These are phyloP conservation scores for Cyclopterus lumpus DNA, from an alignment of 2,797 vertebrate species.

Conservation along the genomic window DNA sequence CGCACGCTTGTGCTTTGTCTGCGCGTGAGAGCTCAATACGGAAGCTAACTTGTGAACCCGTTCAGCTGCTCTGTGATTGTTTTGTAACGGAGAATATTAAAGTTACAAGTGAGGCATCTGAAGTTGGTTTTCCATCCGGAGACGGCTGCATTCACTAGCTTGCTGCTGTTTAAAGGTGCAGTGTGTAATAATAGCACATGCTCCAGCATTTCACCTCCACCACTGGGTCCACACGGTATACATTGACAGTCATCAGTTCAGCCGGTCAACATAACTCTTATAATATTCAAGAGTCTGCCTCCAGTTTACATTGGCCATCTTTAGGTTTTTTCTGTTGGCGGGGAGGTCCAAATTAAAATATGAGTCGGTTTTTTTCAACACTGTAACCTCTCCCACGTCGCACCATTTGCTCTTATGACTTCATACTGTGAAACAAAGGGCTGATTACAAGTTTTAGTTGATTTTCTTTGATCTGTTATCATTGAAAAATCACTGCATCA, in stretches of 20 bases:
- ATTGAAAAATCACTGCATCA: conserved; percentile 11
- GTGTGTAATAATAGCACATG: neutral
- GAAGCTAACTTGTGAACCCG: neutral
- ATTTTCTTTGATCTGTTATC: conserved; percentile 23
- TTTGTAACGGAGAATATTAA: neutral
- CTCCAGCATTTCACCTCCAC: neutral
- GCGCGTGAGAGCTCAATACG: neutral
- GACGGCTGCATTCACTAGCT: neutral
- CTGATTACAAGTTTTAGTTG: conserved; percentile 9
- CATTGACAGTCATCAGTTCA: neutral
- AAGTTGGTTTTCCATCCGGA: neutral
- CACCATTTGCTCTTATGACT: conserved; percentile 1
- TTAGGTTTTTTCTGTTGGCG: too few relatives aligned
- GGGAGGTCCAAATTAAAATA: too few relatives aligned
- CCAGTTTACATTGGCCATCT: too few relatives aligned
- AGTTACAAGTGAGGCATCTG: neutral
- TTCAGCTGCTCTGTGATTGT: neutral
- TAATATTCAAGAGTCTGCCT: too few relatives aligned
- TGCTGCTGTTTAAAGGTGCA: neutral
- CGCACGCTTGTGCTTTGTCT: neutral
- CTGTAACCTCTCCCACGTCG: neutral
- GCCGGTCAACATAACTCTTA: too few relatives aligned
- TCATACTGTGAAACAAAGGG: conserved; percentile 16
- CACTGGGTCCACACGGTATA: neutral
- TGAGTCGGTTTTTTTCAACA: neutral